These are phyloP conservation scores for Crotophaga sulcirostris DNA, from an alignment of 2,113 vertebrate species.

Conservation along the genomic window DNA sequence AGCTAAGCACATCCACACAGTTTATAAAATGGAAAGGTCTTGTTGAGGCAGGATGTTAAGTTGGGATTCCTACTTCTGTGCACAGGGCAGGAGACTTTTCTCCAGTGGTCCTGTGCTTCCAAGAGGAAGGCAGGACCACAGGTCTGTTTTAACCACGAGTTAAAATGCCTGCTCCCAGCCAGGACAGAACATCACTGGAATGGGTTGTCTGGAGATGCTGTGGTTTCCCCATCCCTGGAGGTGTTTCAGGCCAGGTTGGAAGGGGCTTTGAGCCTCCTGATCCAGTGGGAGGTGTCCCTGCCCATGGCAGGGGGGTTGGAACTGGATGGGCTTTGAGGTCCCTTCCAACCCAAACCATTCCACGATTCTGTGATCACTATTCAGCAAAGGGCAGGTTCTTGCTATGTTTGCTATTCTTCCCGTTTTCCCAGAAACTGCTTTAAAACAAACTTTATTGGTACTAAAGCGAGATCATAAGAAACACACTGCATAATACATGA, in stretches of 20 bases:
- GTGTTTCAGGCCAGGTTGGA: too few relatives aligned
- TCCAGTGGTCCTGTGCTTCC: fast-evolving
- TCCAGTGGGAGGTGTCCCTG: too few relatives aligned
- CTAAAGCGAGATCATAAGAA: not conserved
- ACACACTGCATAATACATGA: not conserved
- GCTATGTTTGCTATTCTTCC: not conserved
- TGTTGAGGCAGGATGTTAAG: not conserved
- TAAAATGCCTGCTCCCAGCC: not conserved
- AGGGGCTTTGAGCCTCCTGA: too few relatives aligned
- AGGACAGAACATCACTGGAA: not conserved
- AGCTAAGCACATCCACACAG: not conserved
- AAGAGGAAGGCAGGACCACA: not conserved
- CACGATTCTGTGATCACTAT: too few relatives aligned
- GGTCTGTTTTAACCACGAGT: fast-evolving
- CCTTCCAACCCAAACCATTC: too few relatives aligned
- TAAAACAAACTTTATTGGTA: not conserved
- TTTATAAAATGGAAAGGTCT: not conserved
- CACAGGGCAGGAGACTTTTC: fast-evolving
- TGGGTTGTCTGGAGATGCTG: too few relatives aligned
- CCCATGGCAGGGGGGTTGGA: too few relatives aligned
- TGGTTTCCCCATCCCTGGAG: too few relatives aligned
- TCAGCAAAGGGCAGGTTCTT: not conserved
- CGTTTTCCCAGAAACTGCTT: not conserved
- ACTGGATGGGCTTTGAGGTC: too few relatives aligned
- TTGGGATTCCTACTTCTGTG: not conserved